These are phyloP conservation scores for Sphenopsis melanotis DNA, from an alignment of 2,797 vertebrate species.

Conservation along the genomic window DNA sequence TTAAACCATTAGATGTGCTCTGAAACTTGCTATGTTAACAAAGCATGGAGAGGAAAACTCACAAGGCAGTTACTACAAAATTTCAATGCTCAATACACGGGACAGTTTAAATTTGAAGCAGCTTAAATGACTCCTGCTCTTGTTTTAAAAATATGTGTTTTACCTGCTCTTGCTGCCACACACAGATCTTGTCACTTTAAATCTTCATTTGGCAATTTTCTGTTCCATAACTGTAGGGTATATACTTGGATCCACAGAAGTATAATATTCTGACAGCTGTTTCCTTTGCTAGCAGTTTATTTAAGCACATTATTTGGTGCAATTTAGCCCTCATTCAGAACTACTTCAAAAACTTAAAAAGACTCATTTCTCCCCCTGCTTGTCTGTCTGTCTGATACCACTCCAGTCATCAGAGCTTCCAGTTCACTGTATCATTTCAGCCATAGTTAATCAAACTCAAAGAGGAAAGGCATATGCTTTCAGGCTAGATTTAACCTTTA, in stretches of 20 bases:
- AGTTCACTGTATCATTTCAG: constrained; percentile 22
- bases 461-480: constrained; percentile 35
- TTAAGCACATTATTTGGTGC: constrained; percentile 64
- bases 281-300: constrained; percentile 66
- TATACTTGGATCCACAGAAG: constrained; percentile 57
- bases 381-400: constrained; percentile 39
- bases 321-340: constrained; percentile 55
- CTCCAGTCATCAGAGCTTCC: constrained; percentile 23
- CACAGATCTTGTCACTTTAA: constrained; percentile 54
- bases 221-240: constrained; percentile 51
- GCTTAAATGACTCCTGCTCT: constrained; percentile 11
- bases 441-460: constrained; percentile 36
- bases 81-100: not conserved
- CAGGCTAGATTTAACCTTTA: constrained; percentile 60
- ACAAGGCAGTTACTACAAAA: not conserved
- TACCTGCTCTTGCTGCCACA: constrained; percentile 30
- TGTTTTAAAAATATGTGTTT: too few species aligned
- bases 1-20: not conserved
- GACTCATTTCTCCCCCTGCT: not conserved
- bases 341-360: constrained; percentile 61
- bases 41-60: not conserved
- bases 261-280: constrained; percentile 55
- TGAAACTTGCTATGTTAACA: not conserved
- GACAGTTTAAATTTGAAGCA: constrained; percentile 40
- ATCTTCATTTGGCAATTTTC: constrained; percentile 49